phyloP scores from a whole-genome alignment of 2,113 vertebrate genomes.

The Isurus oxyrinchus region DNA sequence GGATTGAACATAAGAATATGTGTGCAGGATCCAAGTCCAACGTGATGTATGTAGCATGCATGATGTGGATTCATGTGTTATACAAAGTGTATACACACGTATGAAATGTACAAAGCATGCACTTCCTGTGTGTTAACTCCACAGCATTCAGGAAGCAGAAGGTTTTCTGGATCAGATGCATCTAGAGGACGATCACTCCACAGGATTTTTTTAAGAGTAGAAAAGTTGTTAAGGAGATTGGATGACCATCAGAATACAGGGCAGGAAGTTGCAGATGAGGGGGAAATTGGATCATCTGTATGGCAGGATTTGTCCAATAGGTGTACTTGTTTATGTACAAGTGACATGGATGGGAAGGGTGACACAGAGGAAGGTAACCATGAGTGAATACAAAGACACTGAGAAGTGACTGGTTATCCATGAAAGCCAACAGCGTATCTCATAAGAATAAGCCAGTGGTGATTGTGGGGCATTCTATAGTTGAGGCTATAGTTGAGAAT shows the following conservation, averaged over 20 bases:
- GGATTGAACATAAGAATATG: not conserved
- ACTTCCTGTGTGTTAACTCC: not conserved
- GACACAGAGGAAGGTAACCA: not conserved
- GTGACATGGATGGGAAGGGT: not conserved
- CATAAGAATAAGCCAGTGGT: not conserved
- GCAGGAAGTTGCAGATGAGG: not conserved
- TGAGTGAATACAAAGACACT: not conserved
- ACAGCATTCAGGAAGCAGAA: not conserved
- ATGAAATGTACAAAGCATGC: not conserved
- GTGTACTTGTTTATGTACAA: not conserved
- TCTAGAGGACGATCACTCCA: not conserved
- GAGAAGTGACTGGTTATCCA: not conserved
- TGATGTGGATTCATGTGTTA: not conserved
- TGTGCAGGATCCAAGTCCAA: not conserved
- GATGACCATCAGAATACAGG: not conserved
- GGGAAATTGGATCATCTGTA: not conserved
- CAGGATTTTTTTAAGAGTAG: not conserved
- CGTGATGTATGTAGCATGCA: not conserved
- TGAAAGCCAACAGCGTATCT: not conserved
- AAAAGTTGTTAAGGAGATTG: not conserved
- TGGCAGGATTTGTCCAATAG: not conserved
- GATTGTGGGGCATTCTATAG: not conserved
- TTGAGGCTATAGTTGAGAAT: not conserved
- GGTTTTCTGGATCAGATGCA: not conserved
- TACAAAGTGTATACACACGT: not conserved